Conservation (phyloP, 2,888 invertebrate genomes). For the Bugulina stolonifera region DNA sequence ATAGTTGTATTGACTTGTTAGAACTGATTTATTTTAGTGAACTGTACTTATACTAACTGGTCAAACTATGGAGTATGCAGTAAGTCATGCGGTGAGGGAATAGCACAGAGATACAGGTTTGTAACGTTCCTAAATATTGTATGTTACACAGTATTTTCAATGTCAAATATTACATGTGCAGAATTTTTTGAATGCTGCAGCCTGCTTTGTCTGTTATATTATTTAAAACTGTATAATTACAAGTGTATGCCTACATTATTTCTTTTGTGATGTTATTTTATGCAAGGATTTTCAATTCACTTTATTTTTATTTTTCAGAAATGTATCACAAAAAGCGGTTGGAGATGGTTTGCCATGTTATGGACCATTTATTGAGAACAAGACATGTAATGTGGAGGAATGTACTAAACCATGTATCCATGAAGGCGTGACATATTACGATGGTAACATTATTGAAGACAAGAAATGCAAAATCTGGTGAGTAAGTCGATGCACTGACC, state of each 20-base stretch:
- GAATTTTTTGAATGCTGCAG: too few relatives aligned
- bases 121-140: too few relatives aligned
- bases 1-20: too few relatives aligned
- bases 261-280: too few relatives aligned
- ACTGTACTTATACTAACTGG: conserved; percentile 11
- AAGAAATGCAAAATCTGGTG: not conserved
- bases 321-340: not conserved
- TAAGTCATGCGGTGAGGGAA: conserved; percentile 1
- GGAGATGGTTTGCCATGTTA: conserved; percentile 4
- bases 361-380: not conserved
- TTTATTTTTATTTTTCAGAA: not conserved
- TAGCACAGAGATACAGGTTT: conserved; percentile 29
- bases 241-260: too few relatives aligned
- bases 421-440: not conserved
- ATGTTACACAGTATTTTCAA: too few relatives aligned
- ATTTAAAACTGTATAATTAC: too few relatives aligned
- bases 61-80: not conserved
- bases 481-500: too few relatives aligned
- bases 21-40: not conserved
- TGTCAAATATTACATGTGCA: too few relatives aligned
- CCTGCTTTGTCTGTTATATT: too few relatives aligned
- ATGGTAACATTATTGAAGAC: not conserved
- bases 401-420: not conserved
- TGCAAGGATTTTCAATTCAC: too few relatives aligned
- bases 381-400: not conserved